Evolutionary conservation across 2,888 invertebrate species (phyloP), one percentile per base, ranked within the genome.

Genomic region (Tipula confusa): DNA sequence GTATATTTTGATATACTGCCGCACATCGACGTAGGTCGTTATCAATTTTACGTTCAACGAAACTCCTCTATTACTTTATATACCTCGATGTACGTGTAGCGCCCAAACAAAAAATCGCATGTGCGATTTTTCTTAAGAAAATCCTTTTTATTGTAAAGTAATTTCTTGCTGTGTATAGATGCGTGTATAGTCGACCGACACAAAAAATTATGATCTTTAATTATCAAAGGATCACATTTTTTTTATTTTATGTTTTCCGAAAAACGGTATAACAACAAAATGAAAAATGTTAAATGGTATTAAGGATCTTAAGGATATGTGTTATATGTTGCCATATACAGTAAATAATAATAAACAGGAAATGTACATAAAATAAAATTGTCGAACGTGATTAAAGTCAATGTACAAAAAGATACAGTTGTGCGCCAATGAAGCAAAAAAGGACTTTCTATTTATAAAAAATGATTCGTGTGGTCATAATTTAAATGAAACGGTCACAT

Each of bases 91-190:
- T 64, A 24, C 24, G 9, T 64, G 64, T 24, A 64, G 64, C 64
- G 64, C 64, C 64, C 11, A 24, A n/a, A 64, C 64, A 64, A 64
- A 7, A 64, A 64, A 64, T 64, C 64, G 64, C 64, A 64, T 24
- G 64, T 64, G 64, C 64, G 64, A 64, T 64, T 64, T 64, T 64
- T 64, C 64, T 64, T 64, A 64, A 64, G 64, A 64, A 64, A 64
- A 64, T 64, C 64, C 64, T 64, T 64, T 64, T 64, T 64, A 24
- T 15, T 18, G 6, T 48, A n/a, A n/a, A n/a, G n/a, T n/a, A 5
- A 15, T 48, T 48, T 6, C n/a, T 64, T 64, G 24, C n/a, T 64
- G 64, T 64, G 2, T 24, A 9, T 9, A 24, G 3, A 13, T 33
- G 33, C 11, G 1, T 38, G 13, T 38, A 13, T 1, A 13, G 13